Base-by-base conservation (phyloP, 2,113 vertebrate genomes). In the Macquaria australasica region DNA sequence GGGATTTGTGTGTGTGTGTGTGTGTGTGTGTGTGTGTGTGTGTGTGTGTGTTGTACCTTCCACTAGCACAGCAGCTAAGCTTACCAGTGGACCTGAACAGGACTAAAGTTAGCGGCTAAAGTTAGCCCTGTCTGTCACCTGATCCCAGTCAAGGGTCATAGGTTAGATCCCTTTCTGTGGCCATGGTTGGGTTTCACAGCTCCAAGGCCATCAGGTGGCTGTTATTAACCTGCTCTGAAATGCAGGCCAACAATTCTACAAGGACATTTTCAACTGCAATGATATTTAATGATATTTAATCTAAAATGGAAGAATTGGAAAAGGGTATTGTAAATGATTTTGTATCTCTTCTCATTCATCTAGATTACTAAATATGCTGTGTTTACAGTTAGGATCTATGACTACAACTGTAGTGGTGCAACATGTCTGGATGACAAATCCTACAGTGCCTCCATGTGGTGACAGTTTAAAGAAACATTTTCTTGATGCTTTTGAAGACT, bases 101-200 rank as follows among this genome's bases (percentile, higher is more conserved):
- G 70, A 81, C 90, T 93, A 91, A 91, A 91, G 88, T 91, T 90
- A 91, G 89, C 73, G 14, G 84, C 91, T 93, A 93, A 94, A 94
- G 88, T 95, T 95, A 95, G 93, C 82, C 73, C 62, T 16, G n/a
- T 67, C 69, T 90, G 94, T 93, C 90, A 95, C 87, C 89, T 84
- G 93, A 95, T 89, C 89, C 72, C 69, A 63, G 73, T 70, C 34
- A 59, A 1, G 92, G 91, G 89, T 95, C 89, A 89, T 23, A 86
- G 94, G 88, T 87, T 79, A 87, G 80, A 89, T 91, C 76, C 45
- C 70, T 68, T 88, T 91, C 85, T 63, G 76, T 82, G 77, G 62
- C 62, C 37, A 10, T 77, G 88, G 84, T 94, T 94, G 79, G n/a
- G 77, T 95, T 95, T 92, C 91, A 86, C 76, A 77, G 87, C 51